Conservation (phyloP, 2,113 vertebrate genomes). For the Ptyas mucosa region DNA sequence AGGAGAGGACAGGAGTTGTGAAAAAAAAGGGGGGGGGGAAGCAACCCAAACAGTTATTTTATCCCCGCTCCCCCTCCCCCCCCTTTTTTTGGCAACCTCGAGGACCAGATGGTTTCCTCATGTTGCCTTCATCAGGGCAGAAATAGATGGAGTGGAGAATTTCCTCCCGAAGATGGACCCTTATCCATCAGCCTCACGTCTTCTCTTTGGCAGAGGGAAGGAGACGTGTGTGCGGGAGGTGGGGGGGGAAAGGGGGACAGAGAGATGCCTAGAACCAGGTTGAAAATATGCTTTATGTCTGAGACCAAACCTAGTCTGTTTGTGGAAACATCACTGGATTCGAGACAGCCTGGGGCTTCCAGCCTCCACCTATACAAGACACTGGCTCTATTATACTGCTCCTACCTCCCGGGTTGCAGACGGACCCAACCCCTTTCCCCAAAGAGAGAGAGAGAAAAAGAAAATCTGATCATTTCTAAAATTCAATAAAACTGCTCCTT, state of each 20-base stretch:
- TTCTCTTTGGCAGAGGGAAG: background rate
- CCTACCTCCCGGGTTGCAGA: conserved; percentile 35
- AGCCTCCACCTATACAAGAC: background rate
- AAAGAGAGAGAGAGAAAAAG: conserved; percentile 1
- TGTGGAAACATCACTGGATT: background rate
- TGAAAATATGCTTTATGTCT: background rate
- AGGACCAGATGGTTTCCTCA: conserved; percentile 7
- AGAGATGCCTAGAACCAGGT: background rate
- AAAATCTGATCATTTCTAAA: conserved; percentile 19
- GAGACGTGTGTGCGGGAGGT: background rate
- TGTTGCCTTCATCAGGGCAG: background rate
- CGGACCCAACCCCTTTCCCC: background rate
- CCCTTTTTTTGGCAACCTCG: background rate
- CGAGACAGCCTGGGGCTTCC: background rate
- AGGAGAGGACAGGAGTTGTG: background rate
- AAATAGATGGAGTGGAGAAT: background rate
- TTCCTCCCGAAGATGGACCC: background rate
- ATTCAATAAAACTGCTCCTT: conserved; percentile 18
- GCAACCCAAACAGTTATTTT: background rate
- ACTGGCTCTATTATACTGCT: conserved; percentile 2
- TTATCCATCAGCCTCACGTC: background rate
- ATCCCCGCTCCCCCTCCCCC: background rate
- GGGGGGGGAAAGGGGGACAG: background rate
- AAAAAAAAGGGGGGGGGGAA: too few relatives aligned
- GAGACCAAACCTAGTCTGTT: background rate